Evolutionary conservation across 2,113 vertebrate genomes (phyloP).

Genomic region (Centropristis striata): DNA sequence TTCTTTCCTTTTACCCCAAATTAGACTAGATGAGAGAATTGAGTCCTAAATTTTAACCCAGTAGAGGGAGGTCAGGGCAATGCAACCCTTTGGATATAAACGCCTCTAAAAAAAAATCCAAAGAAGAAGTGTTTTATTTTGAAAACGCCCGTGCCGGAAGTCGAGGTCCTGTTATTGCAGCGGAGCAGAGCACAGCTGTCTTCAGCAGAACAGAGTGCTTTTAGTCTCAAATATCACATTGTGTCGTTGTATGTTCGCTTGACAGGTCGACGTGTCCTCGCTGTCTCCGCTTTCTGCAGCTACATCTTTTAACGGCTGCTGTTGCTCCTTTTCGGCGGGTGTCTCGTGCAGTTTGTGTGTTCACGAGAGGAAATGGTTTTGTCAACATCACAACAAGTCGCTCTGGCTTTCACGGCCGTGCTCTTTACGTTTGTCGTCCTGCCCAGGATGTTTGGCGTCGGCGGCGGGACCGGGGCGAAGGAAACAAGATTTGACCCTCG

Average conservation of each 20-base stretch:
- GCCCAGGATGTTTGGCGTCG: conserved; percentile 84
- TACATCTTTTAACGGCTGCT: rapidly evolving
- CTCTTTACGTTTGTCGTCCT: conserved; percentile 83
- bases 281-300: too few species aligned
- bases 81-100: too few species aligned
- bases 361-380: conserved; percentile 70
- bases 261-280: background rate
- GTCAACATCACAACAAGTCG: conserved; percentile 82
- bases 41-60: too few species aligned
- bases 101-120: too few species aligned
- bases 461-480: conserved; percentile 67
- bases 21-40: too few species aligned
- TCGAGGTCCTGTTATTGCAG: background rate
- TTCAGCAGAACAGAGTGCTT: rapidly evolving
- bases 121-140: conserved; percentile 29
- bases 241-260: rapidly evolving
- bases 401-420: conserved; percentile 81
- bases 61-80: too few species aligned
- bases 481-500: conserved; percentile 74
- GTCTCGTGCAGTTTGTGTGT: background rate
- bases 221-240: background rate
- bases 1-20: too few species aligned
- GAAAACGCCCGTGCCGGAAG: conserved; percentile 35
- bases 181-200: conserved; percentile 9
- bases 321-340: background rate